Evolutionary conservation across 30 jellyfish, hydroid and myxozoan genomes (phyloP).

Genomic region (Aurelia sp.): DNA sequence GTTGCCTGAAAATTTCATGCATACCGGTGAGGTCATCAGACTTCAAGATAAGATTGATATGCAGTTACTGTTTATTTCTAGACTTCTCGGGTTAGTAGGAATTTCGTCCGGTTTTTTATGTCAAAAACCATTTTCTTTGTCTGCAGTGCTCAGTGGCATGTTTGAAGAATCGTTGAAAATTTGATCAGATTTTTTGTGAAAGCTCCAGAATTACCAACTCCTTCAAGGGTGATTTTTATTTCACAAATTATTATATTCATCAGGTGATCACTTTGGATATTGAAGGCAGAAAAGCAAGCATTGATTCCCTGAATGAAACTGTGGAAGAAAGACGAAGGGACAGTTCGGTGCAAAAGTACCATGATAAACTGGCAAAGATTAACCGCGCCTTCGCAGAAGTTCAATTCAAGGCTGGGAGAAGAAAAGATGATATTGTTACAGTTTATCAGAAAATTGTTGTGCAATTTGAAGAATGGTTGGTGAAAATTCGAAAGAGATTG

Average conservation of each 20-base stretch:
- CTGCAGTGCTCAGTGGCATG: no score
- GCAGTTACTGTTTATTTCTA: no score
- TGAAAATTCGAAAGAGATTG: conserved; percentile 50
- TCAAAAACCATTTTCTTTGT: no score
- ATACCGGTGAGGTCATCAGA: no score
- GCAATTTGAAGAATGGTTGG: conserved; percentile 88
- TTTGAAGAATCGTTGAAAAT: no score
- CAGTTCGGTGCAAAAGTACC: conserved; percentile 61
- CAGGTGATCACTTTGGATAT: conserved; percentile 82
- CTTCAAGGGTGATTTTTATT: no score
- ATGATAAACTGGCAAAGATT: conserved; percentile 72
- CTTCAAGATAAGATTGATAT: no score
- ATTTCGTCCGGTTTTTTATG: no score
- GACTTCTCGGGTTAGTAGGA: no score
- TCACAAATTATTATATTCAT: background rate
- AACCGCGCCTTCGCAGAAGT: conserved; percentile 75
- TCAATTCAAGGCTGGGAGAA: conserved; percentile 52
- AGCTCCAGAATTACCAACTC: no score
- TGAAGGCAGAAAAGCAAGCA: conserved; percentile 93
- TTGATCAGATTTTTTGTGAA: no score
- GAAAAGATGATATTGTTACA: conserved; percentile 83
- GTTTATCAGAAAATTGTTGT: conserved; percentile 78
- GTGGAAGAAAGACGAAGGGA: conserved; percentile 76
- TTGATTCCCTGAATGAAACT: conserved; percentile 64
- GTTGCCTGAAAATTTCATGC: no score